These are phyloP conservation scores for Scopus umbretta DNA, from an alignment of 2,113 vertebrate genomes.

Conservation along the genomic window DNA sequence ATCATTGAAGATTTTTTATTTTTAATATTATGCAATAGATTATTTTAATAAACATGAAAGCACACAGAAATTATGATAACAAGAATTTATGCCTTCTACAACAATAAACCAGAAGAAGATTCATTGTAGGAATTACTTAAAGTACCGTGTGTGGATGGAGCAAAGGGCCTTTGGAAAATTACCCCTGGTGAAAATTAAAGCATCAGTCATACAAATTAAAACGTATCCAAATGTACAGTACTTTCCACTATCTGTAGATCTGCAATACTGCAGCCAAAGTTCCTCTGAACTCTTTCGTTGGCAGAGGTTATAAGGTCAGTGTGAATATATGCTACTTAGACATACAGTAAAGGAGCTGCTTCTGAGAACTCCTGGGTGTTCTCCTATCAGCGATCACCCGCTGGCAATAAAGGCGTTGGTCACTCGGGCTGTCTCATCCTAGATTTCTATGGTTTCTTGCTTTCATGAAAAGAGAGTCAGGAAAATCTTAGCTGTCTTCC, in stretches of 20 bases:
- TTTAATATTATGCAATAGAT: background rate
- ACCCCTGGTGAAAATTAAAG: background rate
- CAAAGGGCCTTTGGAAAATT: background rate
- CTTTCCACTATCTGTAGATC: background rate
- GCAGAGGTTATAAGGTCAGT: background rate
- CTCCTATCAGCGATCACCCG: rapidly evolving
- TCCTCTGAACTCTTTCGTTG: background rate
- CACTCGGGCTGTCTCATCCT: background rate
- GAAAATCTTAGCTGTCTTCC: background rate
- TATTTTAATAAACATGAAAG: background rate
- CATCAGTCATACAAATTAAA: background rate
- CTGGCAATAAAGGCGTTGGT: background rate
- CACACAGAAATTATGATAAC: background rate
- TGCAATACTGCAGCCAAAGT: background rate
- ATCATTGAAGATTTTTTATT: background rate
- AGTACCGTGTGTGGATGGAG: background rate
- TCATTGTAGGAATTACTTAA: background rate
- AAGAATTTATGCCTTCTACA: background rate
- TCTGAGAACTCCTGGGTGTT: background rate
- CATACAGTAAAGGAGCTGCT: background rate
- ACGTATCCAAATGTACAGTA: background rate
- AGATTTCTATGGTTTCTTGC: background rate
- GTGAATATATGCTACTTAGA: background rate
- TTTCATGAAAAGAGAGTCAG: background rate
- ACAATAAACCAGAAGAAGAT: background rate